phyloP scores from a whole-genome alignment of 2,797 vertebrate species.

The Enteromius thamalakanensis region DNA sequence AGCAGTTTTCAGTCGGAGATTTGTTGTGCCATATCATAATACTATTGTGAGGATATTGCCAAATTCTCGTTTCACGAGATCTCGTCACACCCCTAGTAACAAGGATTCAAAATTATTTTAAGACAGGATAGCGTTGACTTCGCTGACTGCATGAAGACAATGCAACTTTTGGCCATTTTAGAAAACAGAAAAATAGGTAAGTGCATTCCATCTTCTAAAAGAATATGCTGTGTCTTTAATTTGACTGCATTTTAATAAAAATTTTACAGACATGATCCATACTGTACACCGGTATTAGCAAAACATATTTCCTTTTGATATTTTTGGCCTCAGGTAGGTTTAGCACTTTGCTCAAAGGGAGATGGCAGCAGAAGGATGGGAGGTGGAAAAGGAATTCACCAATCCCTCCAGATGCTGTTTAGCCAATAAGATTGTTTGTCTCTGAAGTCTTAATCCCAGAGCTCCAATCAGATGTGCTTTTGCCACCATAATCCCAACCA shows the following conservation, averaged over 20 bases:
- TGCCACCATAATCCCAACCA: slow-evolving; percentile 33
- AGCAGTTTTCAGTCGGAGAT: no score
- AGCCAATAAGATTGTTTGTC: slow-evolving; percentile 31
- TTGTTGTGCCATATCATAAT: no score
- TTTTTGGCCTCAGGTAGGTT: neutral
- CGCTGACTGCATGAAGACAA: neutral
- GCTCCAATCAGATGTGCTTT: slow-evolving; percentile 32
- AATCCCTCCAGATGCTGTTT: neutral
- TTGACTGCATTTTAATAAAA: neutral
- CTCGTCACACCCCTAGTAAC: no score
- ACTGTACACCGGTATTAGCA: neutral
- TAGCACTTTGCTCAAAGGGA: neutral
- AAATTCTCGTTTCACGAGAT: no score
- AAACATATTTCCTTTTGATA: neutral
- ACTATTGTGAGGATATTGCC: no score
- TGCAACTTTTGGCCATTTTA: neutral
- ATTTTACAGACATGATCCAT: neutral
- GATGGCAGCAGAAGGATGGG: neutral
- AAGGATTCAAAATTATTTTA: neutral
- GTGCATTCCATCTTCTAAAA: neutral
- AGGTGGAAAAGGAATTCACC: neutral
- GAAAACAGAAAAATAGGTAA: neutral
- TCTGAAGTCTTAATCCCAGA: slow-evolving; percentile 11
- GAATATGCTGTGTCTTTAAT: neutral
- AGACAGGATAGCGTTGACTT: neutral